These are phyloP conservation scores for Clusia tigrina DNA, from an alignment of 2,888 invertebrate species.

Conservation along the genomic window DNA sequence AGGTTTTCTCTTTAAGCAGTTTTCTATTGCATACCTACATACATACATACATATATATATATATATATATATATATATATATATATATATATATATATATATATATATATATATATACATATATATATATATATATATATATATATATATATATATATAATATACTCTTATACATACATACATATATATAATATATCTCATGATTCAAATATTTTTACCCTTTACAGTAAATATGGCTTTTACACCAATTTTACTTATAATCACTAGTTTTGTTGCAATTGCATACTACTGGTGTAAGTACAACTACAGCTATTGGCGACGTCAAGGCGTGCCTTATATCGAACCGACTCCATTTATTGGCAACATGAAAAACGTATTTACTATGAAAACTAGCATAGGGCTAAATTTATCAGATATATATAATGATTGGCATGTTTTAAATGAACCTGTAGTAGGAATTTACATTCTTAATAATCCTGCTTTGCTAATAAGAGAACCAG, in stretches of 20 bases:
- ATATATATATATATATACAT: constrained; percentile 7
- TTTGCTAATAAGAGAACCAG: constrained; percentile 64
- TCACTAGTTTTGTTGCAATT: constrained; percentile 38
- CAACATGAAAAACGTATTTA: constrained; percentile 58
- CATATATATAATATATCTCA: too few relatives aligned
- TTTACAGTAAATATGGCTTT: constrained; percentile 37
- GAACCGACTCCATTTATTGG: constrained; percentile 63
- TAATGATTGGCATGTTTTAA: constrained; percentile 44
- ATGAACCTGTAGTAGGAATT: constrained; percentile 59
- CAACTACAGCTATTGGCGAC: constrained; percentile 56
- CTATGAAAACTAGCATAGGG: constrained; percentile 50
- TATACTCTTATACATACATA: too few relatives aligned
- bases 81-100: constrained; percentile 8
- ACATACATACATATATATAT: constrained; percentile 6
- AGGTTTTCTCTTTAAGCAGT: too few relatives aligned
- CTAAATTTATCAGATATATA: constrained; percentile 61
- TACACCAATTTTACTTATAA: constrained; percentile 43
- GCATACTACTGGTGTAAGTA: constrained; percentile 60
- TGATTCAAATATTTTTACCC: too few relatives aligned
- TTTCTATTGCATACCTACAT: neutral
- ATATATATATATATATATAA: neutral
- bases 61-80: constrained; percentile 8
- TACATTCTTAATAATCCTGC: constrained; percentile 64
- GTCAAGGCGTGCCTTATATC: constrained; percentile 59
- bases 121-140: neutral